A percentile compares a stretch with the other conserved stretches of the same genome.
Evolutionary conservation across 2,888 invertebrate species (phyloP).

Genomic region (Bugulina stolonifera): DNA sequence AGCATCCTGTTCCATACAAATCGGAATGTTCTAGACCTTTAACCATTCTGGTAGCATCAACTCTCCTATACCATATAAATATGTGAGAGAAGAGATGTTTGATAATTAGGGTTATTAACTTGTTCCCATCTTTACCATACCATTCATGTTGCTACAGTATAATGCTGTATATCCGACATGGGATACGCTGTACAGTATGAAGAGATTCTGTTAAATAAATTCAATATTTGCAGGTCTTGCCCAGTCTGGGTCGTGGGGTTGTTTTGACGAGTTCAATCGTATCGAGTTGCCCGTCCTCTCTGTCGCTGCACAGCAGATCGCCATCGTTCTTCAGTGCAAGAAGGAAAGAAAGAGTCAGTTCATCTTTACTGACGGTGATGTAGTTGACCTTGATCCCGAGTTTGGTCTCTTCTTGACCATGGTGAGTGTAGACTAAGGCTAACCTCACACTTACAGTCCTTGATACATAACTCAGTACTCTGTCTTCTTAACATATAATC

Average conservation of each 20-base stretch:
- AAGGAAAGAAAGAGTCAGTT: conserved; percentile 86
- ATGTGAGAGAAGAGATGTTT: no score
- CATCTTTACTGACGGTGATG: conserved; percentile 88
- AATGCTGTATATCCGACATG: no score
- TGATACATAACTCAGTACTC: no score
- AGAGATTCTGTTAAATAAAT: conserved; percentile 25
- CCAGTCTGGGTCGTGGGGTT: conserved; percentile 95
- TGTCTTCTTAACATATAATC: no score
- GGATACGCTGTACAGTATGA: no score
- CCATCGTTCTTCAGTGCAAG: conserved; percentile 80
- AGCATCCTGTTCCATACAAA: no score
- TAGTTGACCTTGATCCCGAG: conserved; percentile 86
- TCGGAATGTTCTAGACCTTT: no score
- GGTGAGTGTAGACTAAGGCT: conserved; percentile 61
- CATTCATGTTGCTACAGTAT: no score
- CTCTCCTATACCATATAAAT: no score
- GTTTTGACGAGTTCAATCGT: conserved; percentile 91
- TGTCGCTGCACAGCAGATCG: conserved; percentile 94
- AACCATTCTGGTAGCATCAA: no score
- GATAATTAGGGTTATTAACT: no score
- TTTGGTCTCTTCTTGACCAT: conserved; percentile 96
- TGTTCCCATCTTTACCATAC: conserved; percentile 8
- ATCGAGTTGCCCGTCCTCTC: conserved; percentile 88
- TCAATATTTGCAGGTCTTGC: conserved; percentile 68
- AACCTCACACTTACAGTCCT: no score